Evolutionary conservation across 2,113 vertebrate species (phyloP), one percentile per base, ranked within the genome.

Genomic region (Forbesichthys papilliferus): DNA sequence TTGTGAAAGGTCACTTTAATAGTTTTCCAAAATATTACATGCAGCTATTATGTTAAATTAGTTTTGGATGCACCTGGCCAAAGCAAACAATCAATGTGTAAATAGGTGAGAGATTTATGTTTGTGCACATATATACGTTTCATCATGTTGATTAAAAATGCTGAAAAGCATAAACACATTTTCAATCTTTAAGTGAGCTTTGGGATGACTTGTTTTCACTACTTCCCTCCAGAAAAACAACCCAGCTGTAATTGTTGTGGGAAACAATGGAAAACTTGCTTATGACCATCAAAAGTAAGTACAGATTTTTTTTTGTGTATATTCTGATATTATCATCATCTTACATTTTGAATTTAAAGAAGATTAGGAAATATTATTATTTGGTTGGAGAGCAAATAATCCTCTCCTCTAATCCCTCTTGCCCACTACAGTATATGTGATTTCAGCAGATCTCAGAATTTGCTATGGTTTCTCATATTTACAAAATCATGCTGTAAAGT

Each of bases 241-340:
- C 88, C 98, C 98, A 4, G 92, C 91, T 47, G 87, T 99, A 70
- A 10, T 99, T 14, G 61, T 98, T 60, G 91, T 99, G 74, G 96
- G 96, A 81, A 99, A 99, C 92, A 96, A 98, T 74, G 97, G 97
- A 48, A 91, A 94, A 59, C 92, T 97, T 79, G 81, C 92, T 81
- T 99, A 96, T 77, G 96, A 99, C 81, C 97, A 99, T 84, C 95
- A 96, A 79, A 97, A 98, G 97, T 99, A 93, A 96, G 98, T 95
- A 80, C 88, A 90, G 78, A 84, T 61, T 81, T 89, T 63, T 63
- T 78, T 46, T 66, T 1, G 20, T 27, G 64, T 71, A 61, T 48
- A 12, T 56, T 79, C 61, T 56, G 69, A 83, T 70, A 74, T 82
- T 63, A 53, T 70, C 66, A 34, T 49, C 68, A 68, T 73, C 79